Conservation (phyloP, 2,888 invertebrate species). For the Acanthosepion lycidas region DNA sequence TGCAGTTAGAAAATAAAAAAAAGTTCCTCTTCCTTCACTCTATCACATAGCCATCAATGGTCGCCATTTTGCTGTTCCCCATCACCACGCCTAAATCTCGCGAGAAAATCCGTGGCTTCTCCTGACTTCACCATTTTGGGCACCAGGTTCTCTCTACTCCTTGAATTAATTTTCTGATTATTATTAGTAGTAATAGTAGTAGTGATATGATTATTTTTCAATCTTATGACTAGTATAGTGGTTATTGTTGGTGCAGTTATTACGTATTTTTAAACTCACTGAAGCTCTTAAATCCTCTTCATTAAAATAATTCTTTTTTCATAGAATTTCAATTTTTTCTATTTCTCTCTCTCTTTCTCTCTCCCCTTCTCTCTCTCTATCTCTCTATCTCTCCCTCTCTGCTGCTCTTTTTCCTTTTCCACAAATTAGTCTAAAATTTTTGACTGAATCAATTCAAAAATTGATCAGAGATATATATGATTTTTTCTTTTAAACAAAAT, state of each 20-base stretch:
- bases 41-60: conserved; percentile 51
- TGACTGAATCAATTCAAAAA: neutral
- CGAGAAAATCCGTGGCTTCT: conserved; percentile 54
- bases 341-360: neutral
- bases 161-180: conserved; percentile 34
- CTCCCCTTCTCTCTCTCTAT: no score
- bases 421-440: neutral
- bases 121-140: conserved; percentile 45
- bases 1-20: conserved; percentile 39
- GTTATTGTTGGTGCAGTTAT: neutral
- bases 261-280: neutral
- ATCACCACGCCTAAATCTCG: conserved; percentile 72
- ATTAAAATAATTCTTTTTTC: neutral
- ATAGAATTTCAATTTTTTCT: neutral
- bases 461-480: neutral
- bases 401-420: neutral
- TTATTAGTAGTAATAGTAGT: neutral
- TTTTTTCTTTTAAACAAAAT: neutral
- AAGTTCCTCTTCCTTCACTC: conserved; percentile 44
- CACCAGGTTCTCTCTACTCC: neutral
- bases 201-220: neutral
- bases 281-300: neutral
- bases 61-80: conserved; percentile 66
- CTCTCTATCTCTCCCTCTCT: neutral
- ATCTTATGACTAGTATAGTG: neutral